Conservation (phyloP, 2,797 vertebrate species). For the Pseudopleuronectes americanus region DNA sequence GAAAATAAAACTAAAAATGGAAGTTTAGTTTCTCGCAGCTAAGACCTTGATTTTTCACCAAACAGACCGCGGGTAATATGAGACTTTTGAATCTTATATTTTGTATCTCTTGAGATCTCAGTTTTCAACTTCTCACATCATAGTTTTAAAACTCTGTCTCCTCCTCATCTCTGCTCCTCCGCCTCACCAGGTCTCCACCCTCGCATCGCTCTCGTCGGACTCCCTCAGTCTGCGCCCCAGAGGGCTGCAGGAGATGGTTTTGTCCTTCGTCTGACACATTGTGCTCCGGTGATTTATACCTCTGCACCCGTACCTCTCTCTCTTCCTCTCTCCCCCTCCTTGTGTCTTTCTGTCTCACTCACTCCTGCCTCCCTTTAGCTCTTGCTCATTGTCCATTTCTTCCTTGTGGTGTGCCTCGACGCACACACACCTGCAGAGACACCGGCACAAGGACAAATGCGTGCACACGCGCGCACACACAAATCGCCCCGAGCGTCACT, state of each 20-base stretch:
- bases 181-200: slow-evolving; percentile 36
- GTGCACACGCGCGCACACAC: slow-evolving; percentile 28
- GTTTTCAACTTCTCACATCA: not conserved
- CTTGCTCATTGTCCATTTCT: slow-evolving; percentile 62
- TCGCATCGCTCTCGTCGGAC: slow-evolving; percentile 36
- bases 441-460: slow-evolving; percentile 21
- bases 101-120: not conserved
- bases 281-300: slow-evolving; percentile 74
- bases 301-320: slow-evolving; percentile 55
- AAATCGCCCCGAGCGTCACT: slow-evolving; percentile 45
- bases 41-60: not conserved
- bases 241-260: slow-evolving; percentile 68
- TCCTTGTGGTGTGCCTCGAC: slow-evolving; percentile 21
- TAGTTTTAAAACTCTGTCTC: not conserved
- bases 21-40: not conserved
- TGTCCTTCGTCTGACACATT: slow-evolving; percentile 75
- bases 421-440: slow-evolving; percentile 18
- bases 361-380: slow-evolving; percentile 53
- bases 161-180: slow-evolving; percentile 12
- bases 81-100: slow-evolving; percentile 11
- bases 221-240: slow-evolving; percentile 43
- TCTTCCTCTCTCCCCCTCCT: slow-evolving; percentile 30
- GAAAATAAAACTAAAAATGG: not conserved
- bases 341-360: slow-evolving; percentile 56
- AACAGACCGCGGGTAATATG: not conserved